These are phyloP conservation scores for Barbus barbus DNA, from an alignment of 2,113 vertebrate genomes.

Conservation along the genomic window DNA sequence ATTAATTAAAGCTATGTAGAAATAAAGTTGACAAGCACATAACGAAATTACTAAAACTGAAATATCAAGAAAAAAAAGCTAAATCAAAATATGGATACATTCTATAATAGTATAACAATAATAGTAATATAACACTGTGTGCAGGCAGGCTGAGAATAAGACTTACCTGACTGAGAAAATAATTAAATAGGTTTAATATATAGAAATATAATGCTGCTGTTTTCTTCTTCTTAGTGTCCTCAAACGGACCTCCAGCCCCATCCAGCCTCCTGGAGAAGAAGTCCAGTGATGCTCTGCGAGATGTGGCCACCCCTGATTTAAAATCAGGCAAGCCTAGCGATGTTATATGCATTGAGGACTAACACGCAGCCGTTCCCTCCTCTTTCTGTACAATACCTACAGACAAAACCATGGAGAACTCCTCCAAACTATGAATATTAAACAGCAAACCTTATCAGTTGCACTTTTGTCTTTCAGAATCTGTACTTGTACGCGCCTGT, in stretches of 20 bases:
- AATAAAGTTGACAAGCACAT: too few relatives aligned
- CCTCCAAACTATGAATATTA: constrained; percentile 29
- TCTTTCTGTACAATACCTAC: not conserved
- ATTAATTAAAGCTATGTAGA: too few relatives aligned
- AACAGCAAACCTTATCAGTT: constrained; percentile 66
- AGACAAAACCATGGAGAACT: constrained; percentile 6
- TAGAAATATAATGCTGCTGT: constrained; percentile 11
- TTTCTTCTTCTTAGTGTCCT: constrained; percentile 69
- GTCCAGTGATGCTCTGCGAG: constrained; percentile 74
- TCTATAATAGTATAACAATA: not conserved
- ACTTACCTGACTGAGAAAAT: not conserved
- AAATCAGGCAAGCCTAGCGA: constrained; percentile 74
- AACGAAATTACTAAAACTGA: too few relatives aligned
- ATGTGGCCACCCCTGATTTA: constrained; percentile 70
- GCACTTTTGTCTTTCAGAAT: constrained; percentile 72
- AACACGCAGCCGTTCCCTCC: constrained; percentile 53
- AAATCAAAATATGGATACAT: too few relatives aligned
- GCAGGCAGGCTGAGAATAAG: not conserved
- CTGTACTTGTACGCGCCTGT: constrained; percentile 49
- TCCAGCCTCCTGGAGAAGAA: constrained; percentile 78
- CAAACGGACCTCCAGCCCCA: constrained; percentile 72
- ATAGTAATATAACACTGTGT: not conserved
- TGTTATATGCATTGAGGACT: constrained; percentile 77
- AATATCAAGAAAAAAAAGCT: too few relatives aligned
- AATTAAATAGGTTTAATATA: not conserved